Evolutionary conservation across 2,797 vertebrate species (phyloP), one percentile per base, ranked within the genome.

Genomic region (Hemitrygon akajei): DNA sequence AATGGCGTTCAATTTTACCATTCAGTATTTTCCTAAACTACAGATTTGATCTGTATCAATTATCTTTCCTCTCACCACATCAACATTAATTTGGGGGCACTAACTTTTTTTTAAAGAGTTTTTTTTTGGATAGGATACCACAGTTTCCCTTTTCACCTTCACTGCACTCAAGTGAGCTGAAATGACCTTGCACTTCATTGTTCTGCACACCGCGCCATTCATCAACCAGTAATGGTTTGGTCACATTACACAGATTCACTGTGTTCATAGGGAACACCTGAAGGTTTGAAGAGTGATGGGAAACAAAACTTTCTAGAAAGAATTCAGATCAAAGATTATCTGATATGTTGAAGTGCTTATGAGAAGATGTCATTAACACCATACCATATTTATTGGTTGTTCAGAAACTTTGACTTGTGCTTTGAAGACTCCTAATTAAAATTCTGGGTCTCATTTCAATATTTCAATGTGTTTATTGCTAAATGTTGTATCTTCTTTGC

Each of bases 121-220:
- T 71, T 47, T 4, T 58, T 58, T 76, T 76, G 75, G 73, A 93
- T 76, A 75, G 73, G 56, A 75, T 47, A 47, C 47, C 30, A 76
- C 40, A 93, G 18, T 93, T 93, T 93, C 40, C 73, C 69, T 47
- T 58, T 93, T 75, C 71, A 75, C 71, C 37, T 75, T 56, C 89
- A 69, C 37, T 25, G 89, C 89, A 91, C 34, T 71, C 25, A 25
- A n/a, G 71, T 56, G 91, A 93, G 91, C 91, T 93, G 47, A 76
- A 73, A 93, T 58, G 40, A 75, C 37, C 71, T 58, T 93, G 91
- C 37, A 58, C 40, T 47, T 37, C 22, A 30, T 75, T 93, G 71
- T 76, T 40, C 91, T 18, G 40, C 47, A 93, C 10, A 30, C 71
- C 63, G 20, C 40, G 14, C 40, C 71, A 76, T 93, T 93, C 91